Percentiles rank a stretch among this genome's conserved stretches.
These are phyloP conservation scores for Drosophila fuyamai DNA, from an alignment of 1,140 invertebrate species.

Conservation along the genomic window DNA sequence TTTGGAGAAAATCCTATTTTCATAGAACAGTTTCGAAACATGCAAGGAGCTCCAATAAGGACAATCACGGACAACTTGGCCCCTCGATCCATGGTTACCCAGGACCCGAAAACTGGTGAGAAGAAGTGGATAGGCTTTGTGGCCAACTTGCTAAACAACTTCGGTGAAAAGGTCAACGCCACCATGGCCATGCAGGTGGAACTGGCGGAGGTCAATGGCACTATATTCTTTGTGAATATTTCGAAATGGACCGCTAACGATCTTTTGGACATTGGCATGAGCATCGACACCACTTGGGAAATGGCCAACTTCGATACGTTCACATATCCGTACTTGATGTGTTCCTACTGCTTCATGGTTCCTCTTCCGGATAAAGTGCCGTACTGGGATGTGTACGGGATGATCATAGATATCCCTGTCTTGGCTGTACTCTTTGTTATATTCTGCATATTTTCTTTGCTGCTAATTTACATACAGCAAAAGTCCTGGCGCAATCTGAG, in stretches of 20 bases:
- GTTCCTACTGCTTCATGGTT: constrained; percentile 50
- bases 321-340: constrained; percentile 46
- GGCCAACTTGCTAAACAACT: constrained; percentile 36
- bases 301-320: constrained; percentile 1
- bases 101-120: constrained; percentile 1
- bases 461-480: constrained; percentile 45
- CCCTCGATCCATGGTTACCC: constrained; percentile 50
- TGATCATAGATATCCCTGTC: constrained; percentile 28
- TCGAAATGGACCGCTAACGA: background rate
- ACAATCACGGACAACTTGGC: constrained; percentile 46
- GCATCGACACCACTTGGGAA: background rate
- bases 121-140: constrained; percentile 44
- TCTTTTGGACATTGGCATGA: constrained; percentile 48
- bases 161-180: constrained; percentile 44
- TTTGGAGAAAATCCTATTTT: constrained; percentile 9
- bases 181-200: constrained; percentile 4
- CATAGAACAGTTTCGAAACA: constrained; percentile 52
- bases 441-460: constrained; percentile 44
- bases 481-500: constrained; percentile 31
- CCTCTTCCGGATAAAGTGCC: constrained; percentile 38
- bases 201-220: background rate
- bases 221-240: constrained; percentile 12
- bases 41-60: constrained; percentile 33
- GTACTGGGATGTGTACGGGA: constrained; percentile 30
- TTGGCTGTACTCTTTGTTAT: constrained; percentile 29